Percentiles rank a stretch among this genome's conserved stretches.
These are phyloP conservation scores for Coleophora flavipennella DNA, from an alignment of 2,888 invertebrate genomes.

Conservation along the genomic window DNA sequence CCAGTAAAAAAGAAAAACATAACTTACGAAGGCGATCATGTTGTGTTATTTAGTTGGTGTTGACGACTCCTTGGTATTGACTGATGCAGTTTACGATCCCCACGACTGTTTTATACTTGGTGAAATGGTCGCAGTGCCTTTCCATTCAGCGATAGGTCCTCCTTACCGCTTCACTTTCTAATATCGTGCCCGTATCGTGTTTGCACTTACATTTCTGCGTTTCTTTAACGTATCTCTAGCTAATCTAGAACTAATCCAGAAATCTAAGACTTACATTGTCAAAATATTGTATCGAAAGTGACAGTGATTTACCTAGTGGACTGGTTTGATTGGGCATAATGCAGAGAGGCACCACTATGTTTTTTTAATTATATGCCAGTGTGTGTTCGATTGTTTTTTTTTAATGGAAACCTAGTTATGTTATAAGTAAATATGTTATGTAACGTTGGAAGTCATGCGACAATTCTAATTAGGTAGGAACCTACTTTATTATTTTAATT, in stretches of 20 bases:
- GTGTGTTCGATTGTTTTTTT: slow-evolving; percentile 30
- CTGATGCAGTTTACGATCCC: slow-evolving; percentile 49
- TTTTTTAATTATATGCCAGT: slow-evolving; percentile 28
- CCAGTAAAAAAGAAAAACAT: slow-evolving; percentile 13
- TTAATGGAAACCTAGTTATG: no score
- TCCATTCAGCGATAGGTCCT: slow-evolving; percentile 62
- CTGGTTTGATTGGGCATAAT: slow-evolving; percentile 36
- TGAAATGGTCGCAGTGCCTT: slow-evolving; percentile 60
- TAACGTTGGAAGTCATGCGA: background rate
- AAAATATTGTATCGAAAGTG: slow-evolving; percentile 7
- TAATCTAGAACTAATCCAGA: slow-evolving; percentile 3
- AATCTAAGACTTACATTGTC: slow-evolving; percentile 19
- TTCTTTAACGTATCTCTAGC: background rate
- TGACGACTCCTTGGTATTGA: slow-evolving; percentile 50
- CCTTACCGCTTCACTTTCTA: slow-evolving; percentile 22
- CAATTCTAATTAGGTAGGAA: no score
- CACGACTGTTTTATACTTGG: slow-evolving; percentile 62
- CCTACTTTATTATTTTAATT: no score
- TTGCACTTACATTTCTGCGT: background rate
- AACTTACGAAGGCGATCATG: slow-evolving; percentile 70
- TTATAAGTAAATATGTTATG: background rate
- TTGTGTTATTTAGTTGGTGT: slow-evolving; percentile 49
- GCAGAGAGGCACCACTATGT: slow-evolving; percentile 22
- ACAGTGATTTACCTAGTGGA: slow-evolving; percentile 17
- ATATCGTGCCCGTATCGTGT: background rate